These are phyloP conservation scores for Lacerta bilineata DNA, from an alignment of 2,797 vertebrate species.

Conservation along the genomic window DNA sequence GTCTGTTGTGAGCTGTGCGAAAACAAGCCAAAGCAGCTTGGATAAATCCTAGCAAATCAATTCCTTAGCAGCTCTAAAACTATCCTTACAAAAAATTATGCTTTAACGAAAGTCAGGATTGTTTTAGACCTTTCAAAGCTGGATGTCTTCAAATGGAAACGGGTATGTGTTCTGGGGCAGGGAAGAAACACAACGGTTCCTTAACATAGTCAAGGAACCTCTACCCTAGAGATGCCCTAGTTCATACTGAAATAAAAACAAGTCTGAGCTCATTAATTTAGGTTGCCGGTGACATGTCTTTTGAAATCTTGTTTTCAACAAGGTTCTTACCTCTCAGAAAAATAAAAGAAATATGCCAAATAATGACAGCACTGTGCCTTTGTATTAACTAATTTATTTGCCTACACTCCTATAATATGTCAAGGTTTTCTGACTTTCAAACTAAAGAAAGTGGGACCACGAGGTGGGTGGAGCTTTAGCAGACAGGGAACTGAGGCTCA, in stretches of 20 bases:
- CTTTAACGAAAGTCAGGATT: not conserved
- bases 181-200: conserved; percentile 40
- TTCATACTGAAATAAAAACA: not conserved
- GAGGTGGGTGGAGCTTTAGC: not conserved
- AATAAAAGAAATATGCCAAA: conserved; percentile 47
- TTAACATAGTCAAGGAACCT: not conserved
- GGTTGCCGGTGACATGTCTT: not conserved
- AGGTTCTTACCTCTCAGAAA: conserved; percentile 7
- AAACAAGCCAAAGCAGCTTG: conserved; percentile 46
- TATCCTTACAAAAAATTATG: conserved; percentile 46
- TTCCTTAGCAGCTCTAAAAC: not conserved
- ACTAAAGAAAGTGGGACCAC: not conserved
- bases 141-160: not conserved
- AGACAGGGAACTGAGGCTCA: not conserved
- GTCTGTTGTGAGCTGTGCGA: conserved; percentile 15
- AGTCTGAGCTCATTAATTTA: not conserved
- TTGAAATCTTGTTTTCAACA: conserved; percentile 16
- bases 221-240: not conserved
- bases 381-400: not conserved
- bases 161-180: not conserved
- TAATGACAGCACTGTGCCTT: conserved; percentile 29
- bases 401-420: not conserved
- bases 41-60: conserved; percentile 46
- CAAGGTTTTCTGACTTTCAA: not conserved
- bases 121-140: conserved; percentile 15